Evolutionary conservation across 37 sponge, comb jelly and placozoan genomes (phyloP), one percentile per base, ranked within the genome.

Genomic region (Cliona cf. orientalis): DNA sequence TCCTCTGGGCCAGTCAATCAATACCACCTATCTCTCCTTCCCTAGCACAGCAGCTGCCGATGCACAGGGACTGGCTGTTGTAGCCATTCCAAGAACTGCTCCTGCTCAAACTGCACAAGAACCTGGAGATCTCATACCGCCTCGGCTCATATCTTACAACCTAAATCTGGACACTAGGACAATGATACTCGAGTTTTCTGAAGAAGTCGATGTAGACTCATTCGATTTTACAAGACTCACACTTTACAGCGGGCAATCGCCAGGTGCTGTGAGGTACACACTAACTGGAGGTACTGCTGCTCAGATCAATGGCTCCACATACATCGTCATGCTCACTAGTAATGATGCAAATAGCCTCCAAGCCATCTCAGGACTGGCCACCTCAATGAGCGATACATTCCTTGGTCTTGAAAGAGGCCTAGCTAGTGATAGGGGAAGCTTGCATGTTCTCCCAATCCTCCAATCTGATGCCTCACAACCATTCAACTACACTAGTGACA

Each of bases 11-110:
- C 74, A 34, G 38, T 35, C 56, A 3, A 31, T 42, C 17, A 87
- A 85, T 43, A 62, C 74, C 26, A 93, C 94, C 19, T 96, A 79
- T 76, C 34, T 96, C 17, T 72, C 66, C 41, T 86, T 93, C 80
- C 58, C 70, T 28, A 61, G 21, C 0, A 67, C 45, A 32, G 71
- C 75, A n/a, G 69, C 74, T 2, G 62, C 66, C 2, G 97, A 96
- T 78, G 79, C 85, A 78, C 89, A 92, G 38, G 86, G 89, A 19
- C 63, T 75, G 19, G 23, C 58, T n/a, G 76, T 91, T 32, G 33
- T 32, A 46, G 71, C 83, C 46, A 53, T 78, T 21, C 62, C 78
- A 37, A 39, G 56, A 32, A 44, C 46, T n/a, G 61, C 41, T 34
- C 83, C 87, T 28, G 32, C 78, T 22, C 79, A 66, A 26, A 84